Base-by-base conservation (phyloP, 2,113 vertebrate species). In the Acanthochromis polyacanthus region DNA sequence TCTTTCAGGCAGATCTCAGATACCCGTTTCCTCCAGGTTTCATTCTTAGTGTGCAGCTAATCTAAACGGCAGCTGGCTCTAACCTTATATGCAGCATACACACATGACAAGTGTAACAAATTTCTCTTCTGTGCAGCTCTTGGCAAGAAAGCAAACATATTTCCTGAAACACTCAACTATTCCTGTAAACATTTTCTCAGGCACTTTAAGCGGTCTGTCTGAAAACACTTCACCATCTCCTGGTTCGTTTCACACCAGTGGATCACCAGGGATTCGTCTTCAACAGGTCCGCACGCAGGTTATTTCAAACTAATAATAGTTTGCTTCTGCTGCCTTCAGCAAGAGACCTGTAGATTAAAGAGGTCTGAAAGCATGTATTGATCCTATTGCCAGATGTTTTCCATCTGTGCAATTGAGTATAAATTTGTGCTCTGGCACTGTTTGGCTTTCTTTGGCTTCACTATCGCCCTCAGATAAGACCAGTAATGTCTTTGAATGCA, bases 261-360 rank as follows among this genome's bases (percentile, higher is more conserved):
- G n/a, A 45, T 80, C 40, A 36, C 64, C 4, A 15, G 60, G 22
- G 72, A 63, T 48, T 73, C 36, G 20, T n/a, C 66, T 15, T 51
- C 22, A 48, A 50, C 38, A 62, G 40, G 40, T 85, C 43, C 30
- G n/a, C 43, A 52, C 5, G 12, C 2, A 2, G 57, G 51, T 71
- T 73, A 74, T 82, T 81, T 81, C 36, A 62, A 40, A 63, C 43
- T 52, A 56, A 75, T 14, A 40, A 73, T 36, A 48, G 30, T 63
- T 67, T 23, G 10, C 68, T 56, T 72, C 59, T 61, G 22, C 23
- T 78, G 19, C 77, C 59, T 83, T 67, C 62, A 82, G 76, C 71
- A 57, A 62, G 14, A 64, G 22, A 66, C 48, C 56, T 62, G 38
- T n/a, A 38, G 59, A 75, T 71, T 76, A 76, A 81, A 83, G 63